phyloP scores from a whole-genome alignment of 2,888 invertebrate genomes.

The Cancer borealis region DNA sequence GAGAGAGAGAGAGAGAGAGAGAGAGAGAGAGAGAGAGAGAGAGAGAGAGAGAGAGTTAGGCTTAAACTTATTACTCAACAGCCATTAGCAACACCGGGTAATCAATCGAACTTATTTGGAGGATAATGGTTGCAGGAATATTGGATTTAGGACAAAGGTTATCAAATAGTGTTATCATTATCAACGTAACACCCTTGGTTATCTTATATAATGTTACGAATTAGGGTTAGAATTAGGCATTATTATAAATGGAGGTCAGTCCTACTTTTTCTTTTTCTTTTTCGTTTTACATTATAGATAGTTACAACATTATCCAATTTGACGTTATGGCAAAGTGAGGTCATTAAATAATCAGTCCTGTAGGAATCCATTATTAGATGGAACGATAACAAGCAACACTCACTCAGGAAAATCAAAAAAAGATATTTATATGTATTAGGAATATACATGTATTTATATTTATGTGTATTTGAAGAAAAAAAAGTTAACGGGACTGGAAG shows the following conservation, averaged over 20 bases:
- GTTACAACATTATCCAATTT: not conserved
- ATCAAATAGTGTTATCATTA: not conserved
- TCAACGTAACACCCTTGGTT: no score
- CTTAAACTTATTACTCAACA: not conserved
- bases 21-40: not conserved
- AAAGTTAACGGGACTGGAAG: no score
- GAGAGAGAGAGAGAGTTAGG: not conserved
- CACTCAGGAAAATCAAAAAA: no score
- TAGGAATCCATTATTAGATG: no score
- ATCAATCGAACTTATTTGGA: not conserved
- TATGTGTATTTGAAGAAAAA: no score
- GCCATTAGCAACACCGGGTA: not conserved
- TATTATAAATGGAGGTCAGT: no score
- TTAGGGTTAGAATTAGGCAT: no score
- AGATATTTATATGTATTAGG: no score
- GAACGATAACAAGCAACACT: no score
- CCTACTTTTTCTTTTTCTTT: not conserved
- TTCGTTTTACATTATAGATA: not conserved
- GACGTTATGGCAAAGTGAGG: not conserved
- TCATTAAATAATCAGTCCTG: not conserved
- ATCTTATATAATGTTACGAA: no score
- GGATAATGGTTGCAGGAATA: not conserved
- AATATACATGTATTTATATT: no score
- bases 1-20: conserved; percentile 40
- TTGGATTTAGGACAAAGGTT: conserved; percentile 4